Percentiles rank a stretch among this genome's conserved stretches.
Conservation (phyloP, 2,888 invertebrate genomes). For the Drosophila ochracea region DNA sequence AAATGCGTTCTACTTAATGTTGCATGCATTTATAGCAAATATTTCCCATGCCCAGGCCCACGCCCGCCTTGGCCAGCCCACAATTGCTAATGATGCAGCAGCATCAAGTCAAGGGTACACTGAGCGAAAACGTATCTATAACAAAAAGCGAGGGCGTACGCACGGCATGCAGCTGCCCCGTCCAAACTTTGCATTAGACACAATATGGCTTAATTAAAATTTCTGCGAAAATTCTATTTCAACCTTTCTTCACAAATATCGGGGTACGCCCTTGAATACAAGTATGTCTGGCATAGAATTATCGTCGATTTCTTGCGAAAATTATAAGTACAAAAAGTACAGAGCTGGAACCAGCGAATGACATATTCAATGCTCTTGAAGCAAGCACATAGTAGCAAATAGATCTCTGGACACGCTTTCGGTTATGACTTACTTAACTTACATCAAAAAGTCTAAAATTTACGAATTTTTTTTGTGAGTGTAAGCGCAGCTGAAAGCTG, state of each 20-base stretch:
- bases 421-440: neutral
- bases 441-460: neutral
- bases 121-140: neutral
- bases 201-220: neutral
- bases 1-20: conserved; percentile 79
- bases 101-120: neutral
- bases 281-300: neutral
- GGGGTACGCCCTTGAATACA: neutral
- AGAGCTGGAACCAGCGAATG: neutral
- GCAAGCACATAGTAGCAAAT: neutral
- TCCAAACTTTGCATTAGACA: neutral
- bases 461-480: neutral
- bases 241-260: neutral
- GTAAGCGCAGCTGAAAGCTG: conserved; percentile 20
- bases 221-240: neutral
- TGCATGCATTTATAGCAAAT: conserved; percentile 80
- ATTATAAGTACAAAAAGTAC: neutral
- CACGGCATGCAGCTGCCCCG: neutral
- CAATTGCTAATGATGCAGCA: conserved; percentile 73
- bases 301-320: neutral
- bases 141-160: neutral
- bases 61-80: conserved; percentile 64
- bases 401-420: neutral
- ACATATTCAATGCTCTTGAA: neutral
- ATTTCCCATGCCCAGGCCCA: conserved; percentile 69